phyloP scores from a whole-genome alignment of 2,888 invertebrate species.

The Catocala nupta region DNA sequence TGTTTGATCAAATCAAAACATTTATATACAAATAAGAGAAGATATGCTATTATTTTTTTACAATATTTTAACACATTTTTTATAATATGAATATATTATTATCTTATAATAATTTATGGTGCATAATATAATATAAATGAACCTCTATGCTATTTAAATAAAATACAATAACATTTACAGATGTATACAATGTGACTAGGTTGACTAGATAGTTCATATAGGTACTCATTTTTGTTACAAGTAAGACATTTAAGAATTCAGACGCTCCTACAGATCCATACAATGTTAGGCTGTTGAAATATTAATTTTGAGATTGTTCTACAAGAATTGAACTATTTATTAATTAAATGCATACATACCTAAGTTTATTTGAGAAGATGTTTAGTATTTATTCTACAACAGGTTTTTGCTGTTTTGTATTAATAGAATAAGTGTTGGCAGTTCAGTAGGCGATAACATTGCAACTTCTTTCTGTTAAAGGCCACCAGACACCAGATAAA shows the following conservation, averaged over 20 bases:
- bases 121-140: constrained; percentile 25
- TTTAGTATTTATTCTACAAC: no score
- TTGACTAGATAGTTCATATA: constrained; percentile 41
- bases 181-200: constrained; percentile 55
- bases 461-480: background rate
- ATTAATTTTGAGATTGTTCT: background rate
- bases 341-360: constrained; percentile 1
- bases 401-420: no score
- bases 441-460: background rate
- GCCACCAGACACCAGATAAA: background rate
- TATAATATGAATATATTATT: constrained; percentile 23
- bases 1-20: constrained; percentile 53
- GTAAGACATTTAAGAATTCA: background rate
- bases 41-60: constrained; percentile 30
- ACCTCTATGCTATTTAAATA: constrained; percentile 24
- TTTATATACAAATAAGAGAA: constrained; percentile 47
- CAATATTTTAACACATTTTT: constrained; percentile 27
- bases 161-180: constrained; percentile 52
- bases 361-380: background rate
- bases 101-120: constrained; percentile 21
- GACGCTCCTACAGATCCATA: no score
- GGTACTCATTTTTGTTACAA: background rate
- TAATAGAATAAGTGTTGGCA: background rate
- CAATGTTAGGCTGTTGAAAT: no score
- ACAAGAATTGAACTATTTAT: constrained; percentile 1